Evolutionary conservation across 2,888 invertebrate genomes (phyloP).

Genomic region (Corbicula japonica): DNA sequence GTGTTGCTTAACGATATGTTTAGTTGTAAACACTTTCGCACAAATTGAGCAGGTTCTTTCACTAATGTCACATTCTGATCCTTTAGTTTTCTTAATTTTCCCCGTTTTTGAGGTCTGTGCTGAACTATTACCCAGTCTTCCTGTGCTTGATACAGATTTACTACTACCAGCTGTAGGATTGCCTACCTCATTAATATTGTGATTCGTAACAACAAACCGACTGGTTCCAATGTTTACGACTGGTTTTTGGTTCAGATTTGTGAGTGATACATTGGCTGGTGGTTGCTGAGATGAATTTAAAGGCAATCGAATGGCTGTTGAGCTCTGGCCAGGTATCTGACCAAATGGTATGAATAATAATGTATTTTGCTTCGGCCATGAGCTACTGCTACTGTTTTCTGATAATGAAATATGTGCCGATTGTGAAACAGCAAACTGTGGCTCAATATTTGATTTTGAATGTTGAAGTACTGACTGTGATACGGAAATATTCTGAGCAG

Average conservation of each 20-base stretch:
- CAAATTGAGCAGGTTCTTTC: slow-evolving; percentile 64
- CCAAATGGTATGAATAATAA: slow-evolving; percentile 32
- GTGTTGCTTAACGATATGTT: slow-evolving; percentile 63
- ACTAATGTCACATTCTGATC: slow-evolving; percentile 37
- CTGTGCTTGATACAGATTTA: too few species aligned
- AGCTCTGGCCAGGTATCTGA: slow-evolving; percentile 22
- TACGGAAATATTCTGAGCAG: too few species aligned
- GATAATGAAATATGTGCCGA: too few species aligned
- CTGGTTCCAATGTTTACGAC: slow-evolving; percentile 22
- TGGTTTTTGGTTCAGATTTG: slow-evolving; percentile 44
- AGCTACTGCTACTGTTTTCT: slow-evolving; percentile 1
- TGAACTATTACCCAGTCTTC: slow-evolving; percentile 5
- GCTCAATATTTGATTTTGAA: too few species aligned
- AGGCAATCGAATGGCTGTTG: slow-evolving; percentile 11
- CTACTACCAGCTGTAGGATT: too few species aligned
- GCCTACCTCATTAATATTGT: slow-evolving; percentile 30
- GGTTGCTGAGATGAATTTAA: slow-evolving; percentile 25
- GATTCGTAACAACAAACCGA: slow-evolving; percentile 23
- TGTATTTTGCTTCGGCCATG: slow-evolving; percentile 14
- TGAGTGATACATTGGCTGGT: slow-evolving; percentile 4
- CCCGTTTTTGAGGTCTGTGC: slow-evolving; percentile 12
- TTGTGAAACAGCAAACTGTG: too few species aligned
- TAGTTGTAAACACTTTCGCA: slow-evolving; percentile 62
- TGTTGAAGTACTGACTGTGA: too few species aligned
- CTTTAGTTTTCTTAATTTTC: slow-evolving; percentile 17